Evolutionary conservation across 2,888 invertebrate genomes (phyloP), one percentile per base, ranked within the genome.

Genomic region (Synanthedon tipuliformis): DNA sequence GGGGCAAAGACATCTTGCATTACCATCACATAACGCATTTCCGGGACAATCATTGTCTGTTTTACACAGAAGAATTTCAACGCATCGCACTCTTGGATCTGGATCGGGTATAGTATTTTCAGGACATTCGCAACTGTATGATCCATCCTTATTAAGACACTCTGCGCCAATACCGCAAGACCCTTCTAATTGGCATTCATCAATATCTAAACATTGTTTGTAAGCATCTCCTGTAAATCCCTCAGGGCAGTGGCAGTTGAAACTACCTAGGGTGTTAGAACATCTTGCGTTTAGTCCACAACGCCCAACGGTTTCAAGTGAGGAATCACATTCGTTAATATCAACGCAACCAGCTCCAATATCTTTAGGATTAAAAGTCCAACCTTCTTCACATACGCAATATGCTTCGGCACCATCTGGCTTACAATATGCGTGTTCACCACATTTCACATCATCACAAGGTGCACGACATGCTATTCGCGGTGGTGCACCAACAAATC

Each of bases 351-450:
- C 97, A 50, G 95, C 95, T 5, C 94, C 90, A 60, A 97, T 94
- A 68, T 97, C 95, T 54, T 89, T 92, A 0, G 97, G 96, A 79
- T 96, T 93, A 71, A 94, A 97, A 0, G 95, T 95, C 95, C 96
- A 97, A 1, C 97, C 97, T 55, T 95, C 94, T 72, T 97, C 95
- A 71, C 96, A 96, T 51, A 96, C 93, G 66, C 97, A 97, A 65
- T 94, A 95, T 0, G 96, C 96, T 77, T 96, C 96, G 55, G 91
- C 90, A 40, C 95, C 95, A 64, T 96, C 94, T 0, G 95, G 93
- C 73, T 96, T 95, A 73, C 97, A 97, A 71, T 90, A 95, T 2
- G 96, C 94, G 73, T 97, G 96, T 8, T 92, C 90, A 13, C 95
- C 94, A 71, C 97, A 97, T 70, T 93, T 93, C 1, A 97, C 94